phyloP scores from a whole-genome alignment of 2,797 vertebrate genomes.

The Sus cebifrons region DNA sequence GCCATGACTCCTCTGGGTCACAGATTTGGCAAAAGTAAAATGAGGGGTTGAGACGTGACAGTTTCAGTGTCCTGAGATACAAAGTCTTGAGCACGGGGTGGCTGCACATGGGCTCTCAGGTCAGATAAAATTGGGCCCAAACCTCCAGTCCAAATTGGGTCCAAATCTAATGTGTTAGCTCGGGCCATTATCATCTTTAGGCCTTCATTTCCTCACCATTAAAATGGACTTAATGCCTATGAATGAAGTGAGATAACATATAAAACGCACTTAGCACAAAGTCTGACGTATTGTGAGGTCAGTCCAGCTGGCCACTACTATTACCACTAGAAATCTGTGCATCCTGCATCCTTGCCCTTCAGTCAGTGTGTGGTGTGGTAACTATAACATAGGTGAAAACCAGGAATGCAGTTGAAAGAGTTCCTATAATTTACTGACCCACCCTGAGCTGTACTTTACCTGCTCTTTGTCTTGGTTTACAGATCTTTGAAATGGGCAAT shows the following conservation, averaged over 20 bases:
- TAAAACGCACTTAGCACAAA: neutral
- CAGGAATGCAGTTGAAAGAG: neutral
- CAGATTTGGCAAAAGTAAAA: neutral
- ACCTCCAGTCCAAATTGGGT: neutral
- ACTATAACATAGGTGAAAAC: neutral
- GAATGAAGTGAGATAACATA: neutral
- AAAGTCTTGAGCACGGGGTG: neutral
- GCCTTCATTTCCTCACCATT: neutral
- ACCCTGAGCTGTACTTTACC: neutral
- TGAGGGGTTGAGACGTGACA: neutral
- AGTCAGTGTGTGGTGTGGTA: neutral
- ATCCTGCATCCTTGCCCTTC: neutral
- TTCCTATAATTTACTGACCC: neutral
- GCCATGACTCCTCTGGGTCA: neutral
- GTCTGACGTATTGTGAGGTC: neutral
- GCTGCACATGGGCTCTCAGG: neutral
- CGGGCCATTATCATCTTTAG: neutral
- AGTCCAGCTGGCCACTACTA: neutral
- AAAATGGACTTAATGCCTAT: neutral
- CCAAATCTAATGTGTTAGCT: neutral
- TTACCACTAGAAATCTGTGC: neutral
- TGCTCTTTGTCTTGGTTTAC: neutral
- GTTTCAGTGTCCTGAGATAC: neutral
- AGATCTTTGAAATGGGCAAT: slow-evolving; percentile 20
- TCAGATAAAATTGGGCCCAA: neutral